Evolutionary conservation across 92 coral and sea anemone genomes (phyloP), one percentile per base, ranked within the genome.

Genomic region (Actinernus sp.): DNA sequence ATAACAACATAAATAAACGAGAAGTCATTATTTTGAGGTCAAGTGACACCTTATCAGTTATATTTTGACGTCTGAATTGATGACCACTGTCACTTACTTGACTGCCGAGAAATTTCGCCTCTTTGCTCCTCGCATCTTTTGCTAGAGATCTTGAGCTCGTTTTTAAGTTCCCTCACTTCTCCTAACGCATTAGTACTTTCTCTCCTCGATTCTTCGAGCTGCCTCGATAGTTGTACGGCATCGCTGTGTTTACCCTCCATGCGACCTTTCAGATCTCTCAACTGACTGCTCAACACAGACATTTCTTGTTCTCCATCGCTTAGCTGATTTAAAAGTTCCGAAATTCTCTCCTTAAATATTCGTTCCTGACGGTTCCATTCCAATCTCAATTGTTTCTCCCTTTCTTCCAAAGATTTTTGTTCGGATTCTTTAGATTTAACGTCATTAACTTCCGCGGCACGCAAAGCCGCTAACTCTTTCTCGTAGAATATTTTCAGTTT

Each of bases 261-360:
- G 5, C 41, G 66, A 46, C 36, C 37, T 46, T 84, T 74, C 37
- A 94, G 61, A 39, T 91, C 97, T 29, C 40, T 48, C 13, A 94
- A 52, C 63, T 76, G 88, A 23, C 58, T 29, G 61, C 55, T 89
- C 23, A 94, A 65, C 25, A 62, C 71, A 4, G 83, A 75, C 49
- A 91, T 63, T 45, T 74, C 83, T 22, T 79, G 76, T 53, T 94
- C 97, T 29, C 78, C 78, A 4, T 74, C 75, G 49, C 85, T 82
- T 11, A 87, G 83, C 40, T 93, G 86, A 58, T 91, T 87, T 19
- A 92, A 50, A 31, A 94, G 73, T 24, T 87, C 94, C 18, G 94
- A 91, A 48, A 94, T 87, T 61, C 98, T 94, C 37, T 94, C 98
- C 71, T 94, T 94, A 31, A 91, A 81, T 40, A 87, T 75, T 75